Conservation (phyloP, 2,113 vertebrate species). For the Seriola dumerili region DNA sequence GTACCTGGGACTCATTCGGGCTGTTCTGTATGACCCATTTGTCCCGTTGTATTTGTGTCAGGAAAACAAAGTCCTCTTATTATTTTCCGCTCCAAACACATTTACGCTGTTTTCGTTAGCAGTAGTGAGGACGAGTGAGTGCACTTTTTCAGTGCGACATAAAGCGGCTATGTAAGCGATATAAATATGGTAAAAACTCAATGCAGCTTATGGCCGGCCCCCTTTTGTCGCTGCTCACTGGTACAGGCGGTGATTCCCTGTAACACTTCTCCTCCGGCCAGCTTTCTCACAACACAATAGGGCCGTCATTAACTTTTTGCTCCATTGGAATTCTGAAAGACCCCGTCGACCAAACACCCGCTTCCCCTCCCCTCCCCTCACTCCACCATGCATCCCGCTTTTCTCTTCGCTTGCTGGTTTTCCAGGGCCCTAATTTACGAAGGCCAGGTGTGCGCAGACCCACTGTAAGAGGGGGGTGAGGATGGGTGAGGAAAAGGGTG, state of each 20-base stretch:
- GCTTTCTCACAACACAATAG: constrained; percentile 77
- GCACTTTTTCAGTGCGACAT: constrained; percentile 37
- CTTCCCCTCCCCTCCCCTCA: constrained; percentile 35
- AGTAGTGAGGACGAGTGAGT: constrained; percentile 10
- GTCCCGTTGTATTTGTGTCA: not conserved
- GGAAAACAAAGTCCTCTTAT: constrained; percentile 31
- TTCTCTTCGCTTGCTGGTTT: constrained; percentile 69
- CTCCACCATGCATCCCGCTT: constrained; percentile 62
- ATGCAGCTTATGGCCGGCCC: constrained; percentile 57
- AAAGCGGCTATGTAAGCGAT: constrained; percentile 73
- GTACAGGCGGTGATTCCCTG: constrained; percentile 76
- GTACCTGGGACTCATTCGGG: not conserved
- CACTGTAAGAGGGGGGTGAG: constrained; percentile 42
- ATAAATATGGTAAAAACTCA: constrained; percentile 68
- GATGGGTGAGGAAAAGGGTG: constrained; percentile 43
- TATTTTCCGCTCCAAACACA: constrained; percentile 22
- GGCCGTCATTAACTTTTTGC: constrained; percentile 87
- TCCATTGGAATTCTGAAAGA: constrained; percentile 85
- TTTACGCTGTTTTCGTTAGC: constrained; percentile 16
- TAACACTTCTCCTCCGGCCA: constrained; percentile 73
- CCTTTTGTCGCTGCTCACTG: constrained; percentile 80
- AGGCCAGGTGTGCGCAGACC: constrained; percentile 84
- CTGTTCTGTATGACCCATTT: not conserved
- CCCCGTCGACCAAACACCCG: constrained; percentile 55
- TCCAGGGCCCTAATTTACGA: constrained; percentile 83